These are phyloP conservation scores for Agapostemon virescens DNA, from an alignment of 2,888 invertebrate species.

Conservation along the genomic window DNA sequence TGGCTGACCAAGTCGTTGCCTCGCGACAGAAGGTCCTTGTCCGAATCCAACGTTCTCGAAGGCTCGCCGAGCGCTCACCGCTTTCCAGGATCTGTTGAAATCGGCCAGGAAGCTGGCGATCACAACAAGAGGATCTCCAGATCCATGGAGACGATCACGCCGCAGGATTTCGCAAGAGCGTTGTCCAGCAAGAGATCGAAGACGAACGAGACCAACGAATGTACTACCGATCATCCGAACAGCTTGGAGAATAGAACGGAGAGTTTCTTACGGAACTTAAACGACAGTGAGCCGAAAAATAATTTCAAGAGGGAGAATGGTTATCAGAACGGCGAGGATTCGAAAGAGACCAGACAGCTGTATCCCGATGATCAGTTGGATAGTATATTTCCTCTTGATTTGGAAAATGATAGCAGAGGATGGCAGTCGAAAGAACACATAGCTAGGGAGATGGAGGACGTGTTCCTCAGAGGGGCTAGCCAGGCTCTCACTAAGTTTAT, in stretches of 20 bases:
- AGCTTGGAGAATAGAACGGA: slow-evolving; percentile 17
- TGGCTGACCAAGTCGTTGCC: slow-evolving; percentile 72
- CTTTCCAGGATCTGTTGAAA: slow-evolving; percentile 38
- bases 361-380: slow-evolving; percentile 63
- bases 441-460: slow-evolving; percentile 91
- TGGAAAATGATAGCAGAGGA: slow-evolving; percentile 54
- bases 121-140: slow-evolving; percentile 15
- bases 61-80: slow-evolving; percentile 15
- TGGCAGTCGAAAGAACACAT: slow-evolving; percentile 83
- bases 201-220: slow-evolving; percentile 38
- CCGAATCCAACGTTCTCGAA: not conserved
- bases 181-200: slow-evolving; percentile 45
- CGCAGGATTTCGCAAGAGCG: slow-evolving; percentile 65
- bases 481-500: slow-evolving; percentile 90
- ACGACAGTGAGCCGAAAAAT: slow-evolving; percentile 27
- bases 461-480: slow-evolving; percentile 91
- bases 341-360: slow-evolving; percentile 67
- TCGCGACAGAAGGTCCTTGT: slow-evolving; percentile 50
- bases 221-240: slow-evolving; percentile 39
- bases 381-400: slow-evolving; percentile 54
- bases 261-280: not conserved
- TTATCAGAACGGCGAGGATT: slow-evolving; percentile 28
- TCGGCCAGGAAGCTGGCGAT: slow-evolving; percentile 8
- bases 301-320: slow-evolving; percentile 51
- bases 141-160: slow-evolving; percentile 63